Evolutionary conservation across 2,888 invertebrate genomes (phyloP).

Genomic region (Peribatodes rhomboidaria): DNA sequence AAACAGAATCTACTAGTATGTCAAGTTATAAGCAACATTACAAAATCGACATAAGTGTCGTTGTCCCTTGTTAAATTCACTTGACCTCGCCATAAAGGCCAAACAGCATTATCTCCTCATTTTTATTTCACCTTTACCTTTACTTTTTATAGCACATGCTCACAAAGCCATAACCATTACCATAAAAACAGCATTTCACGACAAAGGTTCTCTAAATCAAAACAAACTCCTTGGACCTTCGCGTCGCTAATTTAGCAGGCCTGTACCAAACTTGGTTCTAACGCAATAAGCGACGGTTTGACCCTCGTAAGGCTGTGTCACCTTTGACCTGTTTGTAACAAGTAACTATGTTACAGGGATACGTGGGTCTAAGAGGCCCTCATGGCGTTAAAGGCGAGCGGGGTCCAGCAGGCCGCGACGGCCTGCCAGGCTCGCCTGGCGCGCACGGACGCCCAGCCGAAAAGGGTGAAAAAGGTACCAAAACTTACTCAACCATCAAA

Average conservation of each 20-base stretch:
- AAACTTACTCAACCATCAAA: slow-evolving; percentile 81
- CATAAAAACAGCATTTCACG: slow-evolving; percentile 34
- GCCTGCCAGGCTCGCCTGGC: slow-evolving; percentile 88
- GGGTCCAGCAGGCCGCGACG: slow-evolving; percentile 89
- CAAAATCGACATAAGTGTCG: slow-evolving; percentile 11
- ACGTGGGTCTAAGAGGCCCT: slow-evolving; percentile 84
- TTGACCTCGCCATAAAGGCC: slow-evolving; percentile 19
- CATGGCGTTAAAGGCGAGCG: slow-evolving; percentile 89
- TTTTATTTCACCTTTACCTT: slow-evolving; percentile 28
- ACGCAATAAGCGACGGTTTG: slow-evolving; percentile 77
- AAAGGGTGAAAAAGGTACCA: slow-evolving; percentile 90
- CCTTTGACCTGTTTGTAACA: slow-evolving; percentile 69
- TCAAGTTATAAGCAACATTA: not conserved
- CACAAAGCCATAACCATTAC: slow-evolving; percentile 35
- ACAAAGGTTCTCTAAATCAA: slow-evolving; percentile 61
- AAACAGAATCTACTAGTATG: not conserved
- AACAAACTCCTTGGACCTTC: slow-evolving; percentile 57
- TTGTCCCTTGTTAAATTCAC: slow-evolving; percentile 20
- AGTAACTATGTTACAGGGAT: slow-evolving; percentile 77
- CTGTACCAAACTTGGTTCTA: slow-evolving; percentile 73
- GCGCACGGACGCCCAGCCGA: slow-evolving; percentile 88
- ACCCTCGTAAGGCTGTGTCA: slow-evolving; percentile 79
- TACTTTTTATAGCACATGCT: slow-evolving; percentile 24
- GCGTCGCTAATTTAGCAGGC: slow-evolving; percentile 67
- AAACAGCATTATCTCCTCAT: slow-evolving; percentile 14